Base-by-base conservation (phyloP, 2,797 vertebrate species). In the Gymnothorax javanicus region DNA sequence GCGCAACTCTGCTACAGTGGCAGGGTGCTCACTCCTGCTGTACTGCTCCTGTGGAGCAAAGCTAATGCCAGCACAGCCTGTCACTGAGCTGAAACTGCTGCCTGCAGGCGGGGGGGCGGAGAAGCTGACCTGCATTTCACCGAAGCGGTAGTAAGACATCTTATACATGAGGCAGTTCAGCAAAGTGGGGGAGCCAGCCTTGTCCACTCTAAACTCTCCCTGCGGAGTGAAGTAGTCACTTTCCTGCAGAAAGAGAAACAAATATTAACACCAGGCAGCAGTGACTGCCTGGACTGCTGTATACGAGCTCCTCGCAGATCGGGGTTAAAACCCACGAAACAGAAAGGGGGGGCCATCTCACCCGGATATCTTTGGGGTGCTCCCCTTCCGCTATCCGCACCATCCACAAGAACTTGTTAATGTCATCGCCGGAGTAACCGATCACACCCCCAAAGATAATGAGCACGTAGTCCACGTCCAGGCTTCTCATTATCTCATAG, bases 101-200 rank as follows among this genome's bases (percentile, higher is more conserved):
- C 13, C 71, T 33, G 27, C 71, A 3, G 11, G 9, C 2, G 8
- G n/a, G 64, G 23, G 64, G 64, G 25, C 67, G 25, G 27, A 56
- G 77, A 56, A 77, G 50, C 52, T 93, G 87, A 99, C 99, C 97
- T 99, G 99, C 99, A 99, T 99, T 95, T 99, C 99, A 87, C 99
- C 99, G 93, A 99, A 99, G 94, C 99, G 97, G 93, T 99, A 99
- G 90, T 99, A 99, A 1, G 99, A 99, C 99, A 99, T 99, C 96
- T 99, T 99, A 94, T 99, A 99, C 99, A 99, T 99, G 91, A 99
- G 97, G 92, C 99, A 99, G 95, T 99, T 99, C 91, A 99, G 97
- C 91, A 99, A 94, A 67, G 98, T 99, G 52, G 98, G 99, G 54
- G 98, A 99, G 62, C 99, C 99, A 84, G 98, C 98, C 93, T 99